Evolutionary conservation across 2,113 vertebrate species (phyloP), one percentile per base, ranked within the genome.

Genomic region (Leptocoma aspasia): DNA sequence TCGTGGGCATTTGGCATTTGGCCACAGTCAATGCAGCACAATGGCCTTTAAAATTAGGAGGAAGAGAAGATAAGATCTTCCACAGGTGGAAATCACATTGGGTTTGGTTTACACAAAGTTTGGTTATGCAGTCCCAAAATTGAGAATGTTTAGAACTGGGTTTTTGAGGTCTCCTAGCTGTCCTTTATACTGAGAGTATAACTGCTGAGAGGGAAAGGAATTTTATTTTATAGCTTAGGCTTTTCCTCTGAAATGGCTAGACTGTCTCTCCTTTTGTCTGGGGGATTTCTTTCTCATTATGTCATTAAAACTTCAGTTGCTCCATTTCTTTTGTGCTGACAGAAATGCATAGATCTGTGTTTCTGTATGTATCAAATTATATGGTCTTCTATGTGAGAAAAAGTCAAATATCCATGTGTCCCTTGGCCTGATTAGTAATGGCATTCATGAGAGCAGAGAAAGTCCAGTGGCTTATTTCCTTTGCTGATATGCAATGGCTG

Each of bases 231-330:
- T 63, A 95, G 63, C 68, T 84, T 64, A 89, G 77, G 37, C 65
- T 93, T 83, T 88, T 89, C 44, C 47, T 94, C 54, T 86, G 92
- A 71, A 95, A 90, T 53, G 41, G 75, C 42, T 77, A 76, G 50
- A 41, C 92, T 86, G 18, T 90, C 39, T 89, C 42, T 96, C 61
- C 61, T 85, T 71, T 95, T 96, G 47, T 33, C 68, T 95, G 52
- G 26, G 42, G 66, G 57, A 92, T 96, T 96, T 97, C 76, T 96
- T 95, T 96, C 83, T 91, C 57, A 88, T 95, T 92, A 95, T 91
- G 69, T 78, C 73, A 82, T 89, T 94, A 93, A 92, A 92, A 53
- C n/a, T 93, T 97, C 79, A 89, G 15, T 94, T 91, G 77, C 61
- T 92, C 50, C 42, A 57, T 96, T 71, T 75, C 81, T 91, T 96